Percentiles rank a stretch among this genome's conserved stretches.
Conservation (phyloP, 1,140 invertebrate species). For the Leucophenga varia region DNA sequence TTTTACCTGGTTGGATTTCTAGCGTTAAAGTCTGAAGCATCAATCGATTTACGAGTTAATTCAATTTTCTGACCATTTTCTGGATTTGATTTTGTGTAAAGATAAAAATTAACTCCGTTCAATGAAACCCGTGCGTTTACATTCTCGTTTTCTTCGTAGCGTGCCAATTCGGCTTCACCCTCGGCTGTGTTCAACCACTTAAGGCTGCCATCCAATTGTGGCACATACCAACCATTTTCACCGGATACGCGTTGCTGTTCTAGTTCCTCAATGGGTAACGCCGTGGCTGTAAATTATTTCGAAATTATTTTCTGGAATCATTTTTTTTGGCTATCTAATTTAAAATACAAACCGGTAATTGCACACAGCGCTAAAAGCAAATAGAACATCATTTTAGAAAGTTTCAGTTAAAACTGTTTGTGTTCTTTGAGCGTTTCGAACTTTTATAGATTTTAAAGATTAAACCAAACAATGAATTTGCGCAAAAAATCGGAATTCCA, state of each 20-base stretch:
- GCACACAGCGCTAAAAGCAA: slow-evolving; percentile 27
- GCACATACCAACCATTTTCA: slow-evolving; percentile 36
- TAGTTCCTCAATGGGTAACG: slow-evolving; percentile 27
- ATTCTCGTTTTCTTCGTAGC: slow-evolving; percentile 19
- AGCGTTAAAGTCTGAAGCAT: slow-evolving; percentile 30
- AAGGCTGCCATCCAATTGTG: slow-evolving; percentile 16
- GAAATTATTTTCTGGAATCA: not conserved
- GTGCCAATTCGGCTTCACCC: slow-evolving; percentile 14
- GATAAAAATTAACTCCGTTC: slow-evolving; percentile 32
- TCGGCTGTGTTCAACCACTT: slow-evolving; percentile 26
- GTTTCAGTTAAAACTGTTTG: no score
- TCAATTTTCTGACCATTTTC: slow-evolving; percentile 20
- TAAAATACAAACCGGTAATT: slow-evolving; percentile 33
- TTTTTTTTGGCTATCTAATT: no score
- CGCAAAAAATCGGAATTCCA: no score
- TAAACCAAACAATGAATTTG: no score
- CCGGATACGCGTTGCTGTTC: slow-evolving; percentile 18
- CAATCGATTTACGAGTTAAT: slow-evolving; percentile 17
- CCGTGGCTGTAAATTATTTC: slow-evolving; percentile 13
- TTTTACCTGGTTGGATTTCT: slow-evolving; percentile 28
- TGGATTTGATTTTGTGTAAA: slow-evolving; percentile 33
- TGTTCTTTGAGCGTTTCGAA: no score
- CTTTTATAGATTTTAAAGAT: no score
- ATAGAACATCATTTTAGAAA: slow-evolving; percentile 34
- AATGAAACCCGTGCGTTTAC: slow-evolving; percentile 14